phyloP scores from a whole-genome alignment of 2,888 invertebrate genomes.

The Meiosimyza decipiens region DNA sequence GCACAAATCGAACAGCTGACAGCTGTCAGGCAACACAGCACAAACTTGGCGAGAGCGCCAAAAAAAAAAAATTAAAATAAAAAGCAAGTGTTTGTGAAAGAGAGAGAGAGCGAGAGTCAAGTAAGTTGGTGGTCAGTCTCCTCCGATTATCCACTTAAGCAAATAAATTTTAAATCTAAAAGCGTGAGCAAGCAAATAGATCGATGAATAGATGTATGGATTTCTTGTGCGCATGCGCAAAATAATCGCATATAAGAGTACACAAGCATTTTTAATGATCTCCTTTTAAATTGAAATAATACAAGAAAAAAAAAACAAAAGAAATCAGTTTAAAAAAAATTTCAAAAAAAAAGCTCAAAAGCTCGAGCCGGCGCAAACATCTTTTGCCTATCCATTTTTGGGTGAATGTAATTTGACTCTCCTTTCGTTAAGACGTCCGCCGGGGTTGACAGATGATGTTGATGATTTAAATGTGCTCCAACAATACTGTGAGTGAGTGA shows the following conservation, averaged over 20 bases:
- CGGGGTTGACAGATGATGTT: not conserved
- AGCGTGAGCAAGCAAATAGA: not conserved
- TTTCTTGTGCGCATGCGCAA: conserved; percentile 56
- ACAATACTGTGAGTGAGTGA: no score
- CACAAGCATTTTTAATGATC: conserved; percentile 1
- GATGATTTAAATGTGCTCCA: not conserved
- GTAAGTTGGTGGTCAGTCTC: no score
- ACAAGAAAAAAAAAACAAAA: not conserved
- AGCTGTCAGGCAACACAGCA: not conserved
- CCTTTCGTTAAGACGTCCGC: conserved; percentile 21
- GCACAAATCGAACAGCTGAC: not conserved
- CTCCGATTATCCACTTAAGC: no score
- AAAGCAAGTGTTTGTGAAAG: not conserved
- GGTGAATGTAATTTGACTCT: conserved; percentile 67
- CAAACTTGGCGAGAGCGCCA: not conserved
- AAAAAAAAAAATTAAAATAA: no score
- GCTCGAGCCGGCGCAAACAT: conserved; percentile 47
- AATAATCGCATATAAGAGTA: conserved; percentile 44
- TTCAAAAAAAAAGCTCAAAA: conserved; percentile 41
- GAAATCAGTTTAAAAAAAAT: not conserved
- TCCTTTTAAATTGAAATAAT: not conserved
- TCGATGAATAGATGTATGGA: conserved; percentile 17
- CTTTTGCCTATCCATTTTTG: conserved; percentile 62
- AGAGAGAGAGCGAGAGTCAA: not conserved
- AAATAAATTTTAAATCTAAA: no score